Percentiles rank a stretch among this genome's conserved stretches.
These are phyloP conservation scores for Celastrina argiolus DNA, from an alignment of 2,888 invertebrate species.

Conservation along the genomic window DNA sequence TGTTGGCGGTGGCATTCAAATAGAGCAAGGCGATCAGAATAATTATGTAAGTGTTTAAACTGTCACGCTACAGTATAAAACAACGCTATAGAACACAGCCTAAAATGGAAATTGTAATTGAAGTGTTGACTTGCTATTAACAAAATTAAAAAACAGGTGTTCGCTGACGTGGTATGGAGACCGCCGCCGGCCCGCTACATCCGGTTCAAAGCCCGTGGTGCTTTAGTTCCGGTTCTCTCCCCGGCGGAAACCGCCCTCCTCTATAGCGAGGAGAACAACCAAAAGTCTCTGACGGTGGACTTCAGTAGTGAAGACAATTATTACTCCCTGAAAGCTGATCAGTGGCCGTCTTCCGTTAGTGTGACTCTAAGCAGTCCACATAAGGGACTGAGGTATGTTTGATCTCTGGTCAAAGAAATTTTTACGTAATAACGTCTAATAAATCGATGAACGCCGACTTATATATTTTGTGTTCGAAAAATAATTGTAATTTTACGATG, in stretches of 20 bases:
- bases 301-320: slow-evolving; percentile 47
- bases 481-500: too few relatives aligned
- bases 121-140: too few relatives aligned
- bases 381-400: slow-evolving; percentile 54
- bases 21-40: slow-evolving; percentile 73
- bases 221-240: slow-evolving; percentile 54
- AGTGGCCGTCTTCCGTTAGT: slow-evolving; percentile 46
- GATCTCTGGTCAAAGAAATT: neutral
- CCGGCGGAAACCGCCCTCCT: slow-evolving; percentile 51
- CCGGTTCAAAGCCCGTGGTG: slow-evolving; percentile 62
- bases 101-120: too few relatives aligned
- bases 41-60: slow-evolving; percentile 66
- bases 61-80: too few relatives aligned
- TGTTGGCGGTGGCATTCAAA: slow-evolving; percentile 80
- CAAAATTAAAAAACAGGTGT: slow-evolving; percentile 44
- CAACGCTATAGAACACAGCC: too few relatives aligned
- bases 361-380: slow-evolving; percentile 61
- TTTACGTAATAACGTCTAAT: too few relatives aligned
- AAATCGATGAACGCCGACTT: too few relatives aligned
- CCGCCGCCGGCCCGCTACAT: slow-evolving; percentile 59
- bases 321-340: slow-evolving; percentile 63
- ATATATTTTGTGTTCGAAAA: too few relatives aligned
- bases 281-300: slow-evolving; percentile 49
- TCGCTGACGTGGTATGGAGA: slow-evolving; percentile 71
- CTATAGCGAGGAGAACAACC: slow-evolving; percentile 47